Conservation (phyloP, 1,140 invertebrate species). For the Zaprionus taronus region DNA sequence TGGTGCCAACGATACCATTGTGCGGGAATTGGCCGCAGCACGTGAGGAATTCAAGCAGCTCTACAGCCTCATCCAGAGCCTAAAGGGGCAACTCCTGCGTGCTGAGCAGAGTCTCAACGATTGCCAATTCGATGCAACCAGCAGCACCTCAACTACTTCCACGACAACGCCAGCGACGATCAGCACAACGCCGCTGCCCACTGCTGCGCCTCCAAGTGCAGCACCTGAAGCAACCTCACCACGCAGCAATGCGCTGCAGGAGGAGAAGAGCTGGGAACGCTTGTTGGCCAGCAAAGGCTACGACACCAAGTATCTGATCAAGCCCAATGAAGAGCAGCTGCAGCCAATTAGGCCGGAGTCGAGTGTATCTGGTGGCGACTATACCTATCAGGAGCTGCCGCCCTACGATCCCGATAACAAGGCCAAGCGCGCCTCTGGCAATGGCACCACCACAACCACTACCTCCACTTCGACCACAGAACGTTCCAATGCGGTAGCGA, state of each 20-base stretch:
- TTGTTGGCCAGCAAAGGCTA: conserved; percentile 70
- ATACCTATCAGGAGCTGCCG: conserved; percentile 42
- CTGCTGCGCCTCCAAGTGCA: background rate
- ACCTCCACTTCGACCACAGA: conserved; percentile 15
- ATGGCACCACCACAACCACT: conserved; percentile 11
- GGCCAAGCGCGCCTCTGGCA: conserved; percentile 34
- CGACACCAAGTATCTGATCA: conserved; percentile 59
- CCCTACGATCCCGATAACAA: conserved; percentile 47
- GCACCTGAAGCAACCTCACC: background rate
- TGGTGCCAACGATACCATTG: background rate
- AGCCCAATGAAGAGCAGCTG: conserved; percentile 44
- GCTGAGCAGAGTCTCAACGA: conserved; percentile 23
- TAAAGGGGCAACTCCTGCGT: conserved; percentile 19
- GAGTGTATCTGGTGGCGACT: conserved; percentile 32
- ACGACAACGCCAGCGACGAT: background rate
- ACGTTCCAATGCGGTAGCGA: conserved; percentile 30
- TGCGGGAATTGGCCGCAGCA: conserved; percentile 7
- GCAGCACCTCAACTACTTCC: background rate
- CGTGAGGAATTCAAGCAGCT: conserved; percentile 33
- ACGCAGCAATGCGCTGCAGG: conserved; percentile 12
- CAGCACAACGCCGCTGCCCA: background rate
- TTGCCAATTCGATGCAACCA: conserved; percentile 8
- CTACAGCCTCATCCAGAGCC: conserved; percentile 21
- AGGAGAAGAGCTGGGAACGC: conserved; percentile 47
- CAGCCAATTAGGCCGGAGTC: conserved; percentile 33